A percentile compares a stretch with the other conserved stretches of the same genome.
phyloP scores from a whole-genome alignment of 2,888 invertebrate species.

The Lasioglossum lativentre region DNA sequence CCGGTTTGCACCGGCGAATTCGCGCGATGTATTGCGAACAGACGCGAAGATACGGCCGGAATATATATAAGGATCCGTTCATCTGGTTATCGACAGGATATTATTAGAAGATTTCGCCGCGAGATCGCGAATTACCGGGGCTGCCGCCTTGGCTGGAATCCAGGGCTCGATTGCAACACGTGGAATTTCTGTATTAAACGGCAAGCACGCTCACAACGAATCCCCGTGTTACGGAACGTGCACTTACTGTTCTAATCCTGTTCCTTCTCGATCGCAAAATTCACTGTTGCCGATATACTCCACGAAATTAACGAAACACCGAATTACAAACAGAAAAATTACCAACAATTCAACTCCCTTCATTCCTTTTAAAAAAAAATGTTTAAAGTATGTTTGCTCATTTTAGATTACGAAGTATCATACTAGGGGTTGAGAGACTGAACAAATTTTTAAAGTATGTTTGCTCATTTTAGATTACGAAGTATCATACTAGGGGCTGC shows the following conservation, averaged over 20 bases:
- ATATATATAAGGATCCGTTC: not conserved
- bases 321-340: not conserved
- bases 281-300: not conserved
- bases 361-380: too few species aligned
- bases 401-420: too few species aligned
- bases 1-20: not conserved
- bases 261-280: not conserved
- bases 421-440: too few species aligned
- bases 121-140: constrained; percentile 19
- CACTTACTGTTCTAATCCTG: not conserved
- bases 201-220: not conserved
- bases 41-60: too few species aligned
- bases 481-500: too few species aligned
- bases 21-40: not conserved
- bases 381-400: too few species aligned
- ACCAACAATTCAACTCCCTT: too few species aligned
- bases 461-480: too few species aligned
- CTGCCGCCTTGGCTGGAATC: constrained; percentile 36
- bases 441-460: too few species aligned
- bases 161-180: constrained; percentile 47
- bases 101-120: constrained; percentile 18
- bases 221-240: not conserved
- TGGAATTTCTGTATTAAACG: constrained; percentile 36
- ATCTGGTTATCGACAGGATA: constrained; percentile 20
- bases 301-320: not conserved